A percentile compares a stretch with the other conserved stretches of the same genome.
These are phyloP conservation scores for Myanophis thanlyinensis DNA, from an alignment of 2,113 vertebrate genomes.

Conservation along the genomic window DNA sequence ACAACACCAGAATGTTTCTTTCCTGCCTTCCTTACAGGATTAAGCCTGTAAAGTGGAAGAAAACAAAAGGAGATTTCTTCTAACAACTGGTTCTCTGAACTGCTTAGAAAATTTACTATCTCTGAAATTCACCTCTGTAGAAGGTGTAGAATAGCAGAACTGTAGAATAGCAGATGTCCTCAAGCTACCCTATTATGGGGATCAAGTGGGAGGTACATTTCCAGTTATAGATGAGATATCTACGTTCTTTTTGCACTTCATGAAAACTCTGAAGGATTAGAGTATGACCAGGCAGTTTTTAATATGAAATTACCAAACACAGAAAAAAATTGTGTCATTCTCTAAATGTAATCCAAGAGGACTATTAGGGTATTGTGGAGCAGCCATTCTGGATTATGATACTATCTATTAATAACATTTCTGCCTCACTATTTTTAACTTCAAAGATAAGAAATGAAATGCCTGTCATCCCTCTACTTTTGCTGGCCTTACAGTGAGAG, in stretches of 20 bases:
- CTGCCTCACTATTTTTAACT: background rate
- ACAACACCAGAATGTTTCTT: too few relatives aligned
- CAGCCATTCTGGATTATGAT: background rate
- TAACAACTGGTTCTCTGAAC: too few relatives aligned
- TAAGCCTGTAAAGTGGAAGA: too few relatives aligned
- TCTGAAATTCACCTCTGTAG: too few relatives aligned
- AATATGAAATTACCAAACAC: background rate
- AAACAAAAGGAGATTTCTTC: too few relatives aligned
- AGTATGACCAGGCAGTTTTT: background rate
- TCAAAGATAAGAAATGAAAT: background rate
- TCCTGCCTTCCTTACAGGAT: too few relatives aligned
- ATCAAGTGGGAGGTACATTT: background rate
- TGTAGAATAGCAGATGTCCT: background rate
- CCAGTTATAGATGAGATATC: background rate
- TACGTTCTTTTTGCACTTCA: accelerated
- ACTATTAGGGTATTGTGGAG: constrained; percentile 16
- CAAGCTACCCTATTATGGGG: background rate
- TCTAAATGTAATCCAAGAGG: background rate
- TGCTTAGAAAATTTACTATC: too few relatives aligned
- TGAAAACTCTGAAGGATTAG: background rate
- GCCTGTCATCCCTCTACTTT: background rate
- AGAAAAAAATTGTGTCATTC: background rate
- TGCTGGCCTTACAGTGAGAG: background rate
- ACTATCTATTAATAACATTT: background rate
- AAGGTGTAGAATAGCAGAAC: too few relatives aligned